Evolutionary conservation across 2,888 invertebrate genomes (phyloP), one percentile per base, ranked within the genome.

Genomic region (Callimorpha dominula): DNA sequence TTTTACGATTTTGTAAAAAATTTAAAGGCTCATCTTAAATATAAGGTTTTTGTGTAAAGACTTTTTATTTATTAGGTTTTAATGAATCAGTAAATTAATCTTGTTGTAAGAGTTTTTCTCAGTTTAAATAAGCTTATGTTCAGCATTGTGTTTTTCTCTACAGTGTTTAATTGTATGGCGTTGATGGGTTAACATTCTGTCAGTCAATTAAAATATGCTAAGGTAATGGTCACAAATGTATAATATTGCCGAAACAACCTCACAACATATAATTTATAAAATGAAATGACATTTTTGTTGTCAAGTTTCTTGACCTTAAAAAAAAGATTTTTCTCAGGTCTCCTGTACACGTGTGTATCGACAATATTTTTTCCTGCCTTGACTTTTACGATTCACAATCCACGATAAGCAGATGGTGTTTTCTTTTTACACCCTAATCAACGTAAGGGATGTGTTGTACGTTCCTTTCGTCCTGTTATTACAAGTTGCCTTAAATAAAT

Each of bases 391-490:
- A 65, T 49, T 69, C n/a, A 57, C 68, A 20, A 68, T 69, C 50
- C 42, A 46, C 43, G 68, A 72, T 72, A 72, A 69, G 60, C 72
- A 72, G 64, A 65, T 72, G 65, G 17, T 60, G 43, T 62, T 50
- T 57, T 68, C 20, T 68, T 72, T 70, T 68, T 64, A 72, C 54
- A 31, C 71, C 50, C 40, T 71, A 71, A 71, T 71, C 71, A 71
- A 71, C 71, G 62, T 62, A 52, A 49, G 62, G 50, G 50, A 31
- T 60, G 20, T 31, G 68, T 31, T 20, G 17, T 52, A n/a, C 65
- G 65, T 65, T 66, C 65, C 66, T 40, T 60, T 20, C 14, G 52
- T 52, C 62, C 52, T 67, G 67, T 62, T 71, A 46, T 67, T 50
- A 42, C 12, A 52, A 8, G 7, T 52, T 42, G n/a, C 15, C 43